phyloP scores from a whole-genome alignment of 2,888 invertebrate genomes.

The Zaprionus obscuricornis region DNA sequence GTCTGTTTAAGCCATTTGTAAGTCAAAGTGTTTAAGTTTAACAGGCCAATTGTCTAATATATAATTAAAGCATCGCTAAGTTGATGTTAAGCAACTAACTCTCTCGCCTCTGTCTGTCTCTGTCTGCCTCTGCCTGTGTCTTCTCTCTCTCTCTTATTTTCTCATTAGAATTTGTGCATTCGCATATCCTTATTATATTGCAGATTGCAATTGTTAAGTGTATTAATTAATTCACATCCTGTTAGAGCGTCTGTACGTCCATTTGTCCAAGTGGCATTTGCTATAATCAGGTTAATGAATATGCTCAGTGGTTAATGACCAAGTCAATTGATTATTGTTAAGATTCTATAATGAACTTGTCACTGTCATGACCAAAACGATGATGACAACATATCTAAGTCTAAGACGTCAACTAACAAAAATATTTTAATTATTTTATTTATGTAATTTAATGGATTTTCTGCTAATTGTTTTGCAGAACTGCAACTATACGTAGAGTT shows the following conservation, averaged over 20 bases:
- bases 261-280: slow-evolving; percentile 27
- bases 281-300: slow-evolving; percentile 55
- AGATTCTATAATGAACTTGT: slow-evolving; percentile 36
- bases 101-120: too few relatives aligned
- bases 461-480: too few relatives aligned
- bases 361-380: too few relatives aligned
- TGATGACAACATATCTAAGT: too few relatives aligned
- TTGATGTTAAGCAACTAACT: slow-evolving; percentile 4
- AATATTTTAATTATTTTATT: too few relatives aligned
- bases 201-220: slow-evolving; percentile 18
- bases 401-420: too few relatives aligned
- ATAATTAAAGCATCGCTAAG: slow-evolving; percentile 63
- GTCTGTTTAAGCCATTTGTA: slow-evolving; percentile 30
- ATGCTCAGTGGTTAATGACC: slow-evolving; percentile 37
- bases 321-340: slow-evolving; percentile 45
- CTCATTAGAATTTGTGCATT: slow-evolving; percentile 13
- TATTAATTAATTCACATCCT: slow-evolving; percentile 30
- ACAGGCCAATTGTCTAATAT: slow-evolving; percentile 57
- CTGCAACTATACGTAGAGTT: too few relatives aligned
- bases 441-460: too few relatives aligned
- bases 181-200: slow-evolving; percentile 24
- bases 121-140: too few relatives aligned
- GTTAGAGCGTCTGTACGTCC: too few relatives aligned
- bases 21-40: slow-evolving; percentile 61
- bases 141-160: too few relatives aligned